Percentiles rank a stretch among this genome's conserved stretches.
Evolutionary conservation across 2,113 vertebrate species (phyloP).

Genomic region (Coracopsis vasa): DNA sequence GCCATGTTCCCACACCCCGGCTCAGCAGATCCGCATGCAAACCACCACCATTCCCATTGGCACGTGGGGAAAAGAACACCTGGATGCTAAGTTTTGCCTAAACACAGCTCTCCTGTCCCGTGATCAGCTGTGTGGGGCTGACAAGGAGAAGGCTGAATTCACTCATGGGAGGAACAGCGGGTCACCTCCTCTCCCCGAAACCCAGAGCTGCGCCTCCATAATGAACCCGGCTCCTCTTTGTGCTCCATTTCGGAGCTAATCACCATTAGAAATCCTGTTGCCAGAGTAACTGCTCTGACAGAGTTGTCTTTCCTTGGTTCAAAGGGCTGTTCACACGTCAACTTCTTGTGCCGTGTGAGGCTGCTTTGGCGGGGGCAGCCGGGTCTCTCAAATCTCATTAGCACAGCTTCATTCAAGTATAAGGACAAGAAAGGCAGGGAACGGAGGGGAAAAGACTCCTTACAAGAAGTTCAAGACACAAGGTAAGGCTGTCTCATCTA

Average conservation of each 20-base stretch:
- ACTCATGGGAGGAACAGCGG: rapidly evolving
- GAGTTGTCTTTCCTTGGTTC: neutral
- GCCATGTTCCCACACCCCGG: rapidly evolving
- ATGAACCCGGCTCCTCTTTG: neutral
- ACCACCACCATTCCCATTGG: rapidly evolving
- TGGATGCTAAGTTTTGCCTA: rapidly evolving
- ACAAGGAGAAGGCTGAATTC: neutral
- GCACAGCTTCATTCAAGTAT: neutral
- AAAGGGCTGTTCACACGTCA: neutral
- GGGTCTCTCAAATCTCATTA: neutral
- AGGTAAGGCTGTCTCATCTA: neutral
- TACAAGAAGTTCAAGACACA: neutral
- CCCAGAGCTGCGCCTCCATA: neutral
- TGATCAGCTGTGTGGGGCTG: rapidly evolving
- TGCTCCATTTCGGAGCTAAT: neutral
- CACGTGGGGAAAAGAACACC: rapidly evolving
- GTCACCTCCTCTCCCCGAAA: neutral
- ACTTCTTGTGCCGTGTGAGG: neutral
- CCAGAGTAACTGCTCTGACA: slow-evolving; percentile 28
- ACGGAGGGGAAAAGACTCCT: neutral
- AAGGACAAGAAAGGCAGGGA: neutral
- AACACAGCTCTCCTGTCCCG: neutral
- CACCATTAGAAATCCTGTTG: neutral
- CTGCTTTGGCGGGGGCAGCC: neutral
- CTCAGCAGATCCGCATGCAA: rapidly evolving